Evolutionary conservation across 2,797 vertebrate species (phyloP).

Genomic region (Microctenopoma stevenorrisi): DNA sequence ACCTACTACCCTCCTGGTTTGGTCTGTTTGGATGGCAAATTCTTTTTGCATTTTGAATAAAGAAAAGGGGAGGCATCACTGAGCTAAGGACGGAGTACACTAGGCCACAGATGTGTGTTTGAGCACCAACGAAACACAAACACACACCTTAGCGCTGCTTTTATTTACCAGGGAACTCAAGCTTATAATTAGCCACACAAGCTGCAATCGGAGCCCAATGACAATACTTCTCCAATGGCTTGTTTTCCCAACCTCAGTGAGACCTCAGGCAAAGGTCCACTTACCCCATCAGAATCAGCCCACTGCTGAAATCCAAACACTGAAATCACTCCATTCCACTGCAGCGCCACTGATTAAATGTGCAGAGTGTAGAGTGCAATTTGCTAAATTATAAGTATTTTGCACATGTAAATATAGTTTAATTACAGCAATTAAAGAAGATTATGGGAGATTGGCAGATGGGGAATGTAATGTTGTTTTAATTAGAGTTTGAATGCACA

Average conservation of each 20-base stretch:
- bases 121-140: constrained; percentile 43
- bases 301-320: constrained; percentile 96
- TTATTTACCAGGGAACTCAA: constrained; percentile 77
- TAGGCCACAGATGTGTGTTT: constrained; percentile 38
- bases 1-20: constrained; percentile 30
- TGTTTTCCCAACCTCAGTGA: constrained; percentile 96
- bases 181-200: constrained; percentile 93
- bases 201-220: constrained; percentile 93
- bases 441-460: constrained; percentile 99
- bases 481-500: constrained; percentile 99
- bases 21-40: constrained; percentile 52
- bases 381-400: constrained; percentile 99
- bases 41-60: constrained; percentile 60
- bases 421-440: constrained; percentile 99
- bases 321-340: constrained; percentile 96
- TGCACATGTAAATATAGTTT: constrained; percentile 99
- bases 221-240: constrained; percentile 87
- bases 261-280: constrained; percentile 96
- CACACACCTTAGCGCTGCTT: constrained; percentile 79
- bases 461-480: constrained; percentile 99
- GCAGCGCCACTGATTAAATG: constrained; percentile 99
- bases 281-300: constrained; percentile 96
- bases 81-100: constrained; percentile 24
- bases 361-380: constrained; percentile 99
- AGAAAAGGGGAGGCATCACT: constrained; percentile 32